phyloP scores from a whole-genome alignment of 2,113 vertebrate species.

The Campylomormyrus numenius region DNA sequence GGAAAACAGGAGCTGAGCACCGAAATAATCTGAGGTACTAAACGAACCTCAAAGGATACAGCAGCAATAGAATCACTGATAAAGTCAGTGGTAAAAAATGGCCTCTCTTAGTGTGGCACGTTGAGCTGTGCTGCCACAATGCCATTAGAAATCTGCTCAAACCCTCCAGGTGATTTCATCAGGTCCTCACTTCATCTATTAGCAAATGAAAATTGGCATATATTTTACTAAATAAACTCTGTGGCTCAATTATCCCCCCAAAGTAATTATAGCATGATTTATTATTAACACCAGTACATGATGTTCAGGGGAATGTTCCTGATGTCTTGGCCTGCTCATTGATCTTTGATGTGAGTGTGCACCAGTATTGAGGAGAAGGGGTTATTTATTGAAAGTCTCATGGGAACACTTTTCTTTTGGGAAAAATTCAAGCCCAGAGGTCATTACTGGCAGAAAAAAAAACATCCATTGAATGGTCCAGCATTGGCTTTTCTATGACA shows the following conservation, averaged over 20 bases:
- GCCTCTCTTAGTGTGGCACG: not conserved
- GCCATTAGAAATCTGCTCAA: too few relatives aligned
- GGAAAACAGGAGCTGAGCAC: not conserved
- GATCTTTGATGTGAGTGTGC: not conserved
- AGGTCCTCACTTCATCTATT: not conserved
- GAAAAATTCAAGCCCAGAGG: constrained; percentile 10
- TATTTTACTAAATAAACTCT: not conserved
- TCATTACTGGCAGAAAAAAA: not conserved
- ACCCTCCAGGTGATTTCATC: not conserved
- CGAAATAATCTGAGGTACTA: not conserved
- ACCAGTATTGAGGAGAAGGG: not conserved
- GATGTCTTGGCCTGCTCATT: constrained; percentile 14
- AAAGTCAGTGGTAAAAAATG: not conserved
- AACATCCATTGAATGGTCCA: not conserved
- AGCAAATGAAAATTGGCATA: not conserved
- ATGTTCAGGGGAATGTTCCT: constrained; percentile 14
- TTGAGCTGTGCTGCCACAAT: too few relatives aligned
- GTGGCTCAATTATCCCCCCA: not conserved
- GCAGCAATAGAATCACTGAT: not conserved
- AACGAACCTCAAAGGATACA: not conserved
- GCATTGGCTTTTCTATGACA: not conserved
- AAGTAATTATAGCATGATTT: constrained; percentile 23
- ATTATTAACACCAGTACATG: constrained; percentile 7
- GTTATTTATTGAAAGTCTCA: constrained; percentile 7
- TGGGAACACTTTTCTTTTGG: constrained; percentile 13